Percentiles rank a stretch among this genome's conserved stretches.
Evolutionary conservation across 2,113 vertebrate species (phyloP).

Genomic region (Sapajus apella): DNA sequence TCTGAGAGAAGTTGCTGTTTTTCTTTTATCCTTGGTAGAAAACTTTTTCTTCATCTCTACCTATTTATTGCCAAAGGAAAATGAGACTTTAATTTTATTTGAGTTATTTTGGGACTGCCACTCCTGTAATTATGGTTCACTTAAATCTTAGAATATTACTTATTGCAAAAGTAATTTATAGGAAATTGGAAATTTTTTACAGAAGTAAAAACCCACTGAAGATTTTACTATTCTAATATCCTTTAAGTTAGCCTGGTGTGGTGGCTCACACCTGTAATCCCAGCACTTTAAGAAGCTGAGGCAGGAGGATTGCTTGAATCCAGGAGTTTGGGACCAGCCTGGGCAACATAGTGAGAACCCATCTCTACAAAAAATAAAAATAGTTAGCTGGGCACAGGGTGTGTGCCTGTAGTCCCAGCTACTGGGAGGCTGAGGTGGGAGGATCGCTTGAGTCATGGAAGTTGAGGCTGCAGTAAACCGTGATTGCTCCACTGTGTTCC

Average conservation of each 20-base stretch:
- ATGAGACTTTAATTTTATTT: neutral
- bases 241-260: neutral
- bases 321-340: too few species aligned
- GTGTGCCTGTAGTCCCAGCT: too few species aligned
- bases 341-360: too few species aligned
- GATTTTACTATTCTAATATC: neutral
- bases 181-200: neutral
- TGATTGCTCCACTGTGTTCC: too few species aligned
- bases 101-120: neutral
- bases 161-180: constrained; percentile 1
- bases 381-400: too few species aligned
- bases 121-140: neutral
- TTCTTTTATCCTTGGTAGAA: neutral
- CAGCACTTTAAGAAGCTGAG: too few species aligned
- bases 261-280: too few species aligned
- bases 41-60: neutral
- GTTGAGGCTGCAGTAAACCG: too few species aligned
- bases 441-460: too few species aligned
- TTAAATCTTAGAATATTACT: constrained; percentile 27
- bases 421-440: too few species aligned
- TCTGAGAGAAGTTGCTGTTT: neutral
- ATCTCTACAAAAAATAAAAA: too few species aligned
- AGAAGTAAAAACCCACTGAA: neutral
- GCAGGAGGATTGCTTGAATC: too few species aligned
- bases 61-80: constrained; percentile 17